Conservation (phyloP, 2,113 vertebrate genomes). For the Scalopus aquaticus region DNA sequence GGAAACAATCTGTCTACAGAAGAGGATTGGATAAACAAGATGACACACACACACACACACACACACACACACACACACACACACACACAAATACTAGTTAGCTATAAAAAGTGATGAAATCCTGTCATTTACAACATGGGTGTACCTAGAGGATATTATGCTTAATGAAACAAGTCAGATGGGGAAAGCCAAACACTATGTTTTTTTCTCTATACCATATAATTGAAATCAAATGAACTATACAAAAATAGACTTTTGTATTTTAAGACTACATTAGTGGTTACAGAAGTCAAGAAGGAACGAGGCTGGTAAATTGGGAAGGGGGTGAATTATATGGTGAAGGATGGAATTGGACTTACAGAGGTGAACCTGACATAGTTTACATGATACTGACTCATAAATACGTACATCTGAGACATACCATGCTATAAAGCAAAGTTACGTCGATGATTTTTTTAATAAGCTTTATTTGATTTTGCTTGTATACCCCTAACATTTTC, state of each 20-base stretch:
- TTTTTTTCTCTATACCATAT: neutral
- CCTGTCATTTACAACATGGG: neutral
- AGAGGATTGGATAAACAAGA: neutral
- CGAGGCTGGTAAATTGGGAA: neutral
- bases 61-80: too few relatives aligned
- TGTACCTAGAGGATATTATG: neutral
- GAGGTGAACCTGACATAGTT: neutral
- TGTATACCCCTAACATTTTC: neutral
- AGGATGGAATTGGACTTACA: neutral
- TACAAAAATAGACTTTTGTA: neutral
- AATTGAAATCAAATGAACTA: neutral
- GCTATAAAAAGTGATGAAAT: neutral
- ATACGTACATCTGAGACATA: too few relatives aligned
- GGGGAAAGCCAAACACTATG: neutral
- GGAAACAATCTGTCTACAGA: neutral
- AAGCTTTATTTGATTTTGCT: neutral
- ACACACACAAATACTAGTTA: neutral
- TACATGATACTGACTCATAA: neutral
- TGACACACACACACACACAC: too few relatives aligned
- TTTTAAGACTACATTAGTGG: neutral
- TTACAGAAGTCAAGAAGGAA: neutral
- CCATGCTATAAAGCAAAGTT: too few relatives aligned
- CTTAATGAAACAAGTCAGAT: neutral
- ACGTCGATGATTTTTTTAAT: too few relatives aligned
- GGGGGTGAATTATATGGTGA: neutral